A percentile compares a stretch with the other conserved stretches of the same genome.
Conservation (phyloP, 2,797 vertebrate genomes). For the Mormyrus hasselquistii region DNA sequence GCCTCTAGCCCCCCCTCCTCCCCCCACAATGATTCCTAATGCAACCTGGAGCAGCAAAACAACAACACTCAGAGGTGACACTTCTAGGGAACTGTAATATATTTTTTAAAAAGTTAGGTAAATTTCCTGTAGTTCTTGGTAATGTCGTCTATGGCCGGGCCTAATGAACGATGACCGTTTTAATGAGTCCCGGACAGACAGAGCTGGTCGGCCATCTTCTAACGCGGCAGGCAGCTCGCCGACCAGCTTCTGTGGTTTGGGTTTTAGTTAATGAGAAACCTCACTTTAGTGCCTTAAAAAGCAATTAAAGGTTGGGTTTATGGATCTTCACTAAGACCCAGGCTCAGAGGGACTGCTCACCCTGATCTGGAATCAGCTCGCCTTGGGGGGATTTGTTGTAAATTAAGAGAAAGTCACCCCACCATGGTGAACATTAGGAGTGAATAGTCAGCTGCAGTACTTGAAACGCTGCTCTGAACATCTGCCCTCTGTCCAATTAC, state of each 20-base stretch:
- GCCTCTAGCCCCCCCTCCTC: neutral
- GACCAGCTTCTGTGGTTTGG: neutral
- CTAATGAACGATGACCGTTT: neutral
- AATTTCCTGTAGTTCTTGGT: neutral
- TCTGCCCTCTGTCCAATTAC: neutral
- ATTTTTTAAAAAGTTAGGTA: neutral
- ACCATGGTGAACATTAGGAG: neutral
- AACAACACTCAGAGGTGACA: neutral
- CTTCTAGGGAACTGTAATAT: neutral
- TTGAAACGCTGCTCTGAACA: neutral
- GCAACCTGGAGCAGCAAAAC: neutral
- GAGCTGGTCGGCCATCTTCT: neutral
- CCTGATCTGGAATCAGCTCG: neutral
- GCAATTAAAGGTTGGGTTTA: constrained; percentile 1
- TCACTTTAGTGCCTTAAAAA: neutral
- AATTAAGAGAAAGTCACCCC: neutral
- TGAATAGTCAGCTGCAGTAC: neutral
- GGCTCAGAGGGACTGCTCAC: neutral
- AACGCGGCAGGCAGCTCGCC: neutral
- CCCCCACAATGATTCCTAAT: neutral
- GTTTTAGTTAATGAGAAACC: neutral
- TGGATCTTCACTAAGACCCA: constrained; percentile 6
- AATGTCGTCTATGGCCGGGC: neutral
- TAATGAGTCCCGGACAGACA: too few relatives aligned
- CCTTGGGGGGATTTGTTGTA: neutral